phyloP scores from a whole-genome alignment of 1,140 invertebrate genomes.

The Hyposmocoma kahamanoa region DNA sequence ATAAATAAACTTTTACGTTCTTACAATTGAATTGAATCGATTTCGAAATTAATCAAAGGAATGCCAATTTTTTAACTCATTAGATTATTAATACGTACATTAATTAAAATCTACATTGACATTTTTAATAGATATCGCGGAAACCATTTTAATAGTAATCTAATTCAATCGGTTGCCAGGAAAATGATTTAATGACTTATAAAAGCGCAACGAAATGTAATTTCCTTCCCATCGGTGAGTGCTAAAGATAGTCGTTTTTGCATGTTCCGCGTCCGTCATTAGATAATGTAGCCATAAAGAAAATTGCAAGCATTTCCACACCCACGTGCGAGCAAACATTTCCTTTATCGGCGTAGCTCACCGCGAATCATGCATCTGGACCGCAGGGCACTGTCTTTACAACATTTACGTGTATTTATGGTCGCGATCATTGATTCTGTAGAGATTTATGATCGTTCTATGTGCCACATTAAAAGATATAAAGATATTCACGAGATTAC shows the following conservation, averaged over 20 bases:
- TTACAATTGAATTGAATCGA: constrained; percentile 14
- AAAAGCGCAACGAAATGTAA: constrained; percentile 19
- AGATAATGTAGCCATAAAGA: constrained; percentile 46
- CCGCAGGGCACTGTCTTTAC: constrained; percentile 23
- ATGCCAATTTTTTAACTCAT: constrained; percentile 11
- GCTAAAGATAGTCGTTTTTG: constrained; percentile 32
- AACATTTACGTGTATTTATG: constrained; percentile 21
- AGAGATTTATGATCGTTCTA: constrained; percentile 18
- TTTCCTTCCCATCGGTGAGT: constrained; percentile 18
- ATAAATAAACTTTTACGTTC: constrained; percentile 25
- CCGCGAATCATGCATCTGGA: constrained; percentile 28
- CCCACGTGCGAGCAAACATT: constrained; percentile 31
- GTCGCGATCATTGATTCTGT: constrained; percentile 29
- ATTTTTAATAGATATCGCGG: too few species aligned
- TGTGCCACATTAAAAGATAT: constrained; percentile 22
- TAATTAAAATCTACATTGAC: too few species aligned
- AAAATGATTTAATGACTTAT: constrained; percentile 22
- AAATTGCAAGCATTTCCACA: constrained; percentile 35
- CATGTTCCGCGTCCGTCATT: constrained; percentile 28
- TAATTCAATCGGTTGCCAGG: too few species aligned
- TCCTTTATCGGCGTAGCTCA: constrained; percentile 24
- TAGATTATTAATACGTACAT: too few species aligned
- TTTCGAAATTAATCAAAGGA: constrained; percentile 9
- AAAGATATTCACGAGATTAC: constrained; percentile 38
- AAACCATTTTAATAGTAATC: too few species aligned